Evolutionary conservation across 2,113 vertebrate species (phyloP).

Genomic region (Elephas maximus): DNA sequence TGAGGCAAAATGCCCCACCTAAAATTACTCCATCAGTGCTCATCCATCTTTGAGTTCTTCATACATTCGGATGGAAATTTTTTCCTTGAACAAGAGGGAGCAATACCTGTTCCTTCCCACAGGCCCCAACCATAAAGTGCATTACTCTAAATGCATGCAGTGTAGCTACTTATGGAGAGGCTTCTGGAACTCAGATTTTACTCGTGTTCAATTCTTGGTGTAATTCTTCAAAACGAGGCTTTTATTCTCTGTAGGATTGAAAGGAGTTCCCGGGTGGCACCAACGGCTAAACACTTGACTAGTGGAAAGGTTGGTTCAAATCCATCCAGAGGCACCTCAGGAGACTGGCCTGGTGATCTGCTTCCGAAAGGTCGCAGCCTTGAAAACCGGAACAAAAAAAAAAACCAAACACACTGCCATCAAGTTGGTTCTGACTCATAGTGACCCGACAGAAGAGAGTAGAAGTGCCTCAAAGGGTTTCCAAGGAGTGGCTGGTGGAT

Average conservation of each 20-base stretch:
- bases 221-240: background rate
- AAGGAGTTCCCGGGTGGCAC: background rate
- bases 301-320: background rate
- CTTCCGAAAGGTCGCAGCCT: background rate
- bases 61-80: background rate
- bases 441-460: no score
- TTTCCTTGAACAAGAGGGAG: background rate
- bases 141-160: background rate
- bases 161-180: background rate
- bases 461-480: no score
- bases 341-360: background rate
- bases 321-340: background rate
- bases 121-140: background rate
- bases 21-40: background rate
- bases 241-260: slow-evolving; percentile 16
- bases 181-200: background rate
- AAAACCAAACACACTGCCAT: no score
- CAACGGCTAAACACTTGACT: background rate
- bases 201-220: background rate
- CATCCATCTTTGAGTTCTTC: background rate
- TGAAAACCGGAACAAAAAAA: background rate
- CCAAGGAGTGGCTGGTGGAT: no score
- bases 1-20: background rate
- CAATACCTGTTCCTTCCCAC: background rate
- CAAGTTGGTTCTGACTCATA: no score